Evolutionary conservation across 2,797 vertebrate genomes (phyloP).

Genomic region (Neostethus bicornis): DNA sequence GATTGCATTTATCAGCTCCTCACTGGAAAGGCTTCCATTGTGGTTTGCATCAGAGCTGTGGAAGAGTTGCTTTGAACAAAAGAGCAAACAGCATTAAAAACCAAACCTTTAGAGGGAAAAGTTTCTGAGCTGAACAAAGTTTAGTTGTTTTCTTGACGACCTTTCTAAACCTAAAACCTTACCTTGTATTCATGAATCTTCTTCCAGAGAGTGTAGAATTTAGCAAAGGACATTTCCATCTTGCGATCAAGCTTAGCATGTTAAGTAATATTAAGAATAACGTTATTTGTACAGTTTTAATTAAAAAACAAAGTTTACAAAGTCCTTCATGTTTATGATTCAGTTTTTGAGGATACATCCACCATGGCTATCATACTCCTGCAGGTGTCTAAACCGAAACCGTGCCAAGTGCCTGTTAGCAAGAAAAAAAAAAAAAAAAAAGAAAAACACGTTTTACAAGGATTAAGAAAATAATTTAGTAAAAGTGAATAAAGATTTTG

Average conservation of each 20-base stretch:
- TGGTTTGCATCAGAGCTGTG: constrained; percentile 11
- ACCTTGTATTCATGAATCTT: constrained; percentile 51
- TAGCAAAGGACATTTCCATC: constrained; percentile 27
- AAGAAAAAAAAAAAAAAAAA: neutral
- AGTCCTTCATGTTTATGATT: no score
- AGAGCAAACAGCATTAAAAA: no score
- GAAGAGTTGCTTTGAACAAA: constrained; percentile 38
- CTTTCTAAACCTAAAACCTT: neutral
- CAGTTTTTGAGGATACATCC: constrained; percentile 51
- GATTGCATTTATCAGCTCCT: constrained; percentile 34
- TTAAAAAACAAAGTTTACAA: no score
- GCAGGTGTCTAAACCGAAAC: constrained; percentile 43
- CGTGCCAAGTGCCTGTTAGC: constrained; percentile 14
- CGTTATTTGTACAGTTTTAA: no score
- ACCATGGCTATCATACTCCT: constrained; percentile 40
- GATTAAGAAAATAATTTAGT: neutral
- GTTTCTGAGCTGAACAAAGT: no score
- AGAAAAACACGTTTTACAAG: neutral
- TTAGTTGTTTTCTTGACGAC: neutral
- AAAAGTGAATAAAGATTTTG: neutral
- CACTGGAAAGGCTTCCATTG: constrained; percentile 27
- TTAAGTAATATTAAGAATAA: no score
- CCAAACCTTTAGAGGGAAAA: neutral
- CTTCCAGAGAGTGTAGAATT: constrained; percentile 53
- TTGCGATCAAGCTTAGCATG: constrained; percentile 27